Evolutionary conservation across 1,140 invertebrate species (phyloP), one percentile per base, ranked within the genome.

Genomic region (Euwallacea similis): DNA sequence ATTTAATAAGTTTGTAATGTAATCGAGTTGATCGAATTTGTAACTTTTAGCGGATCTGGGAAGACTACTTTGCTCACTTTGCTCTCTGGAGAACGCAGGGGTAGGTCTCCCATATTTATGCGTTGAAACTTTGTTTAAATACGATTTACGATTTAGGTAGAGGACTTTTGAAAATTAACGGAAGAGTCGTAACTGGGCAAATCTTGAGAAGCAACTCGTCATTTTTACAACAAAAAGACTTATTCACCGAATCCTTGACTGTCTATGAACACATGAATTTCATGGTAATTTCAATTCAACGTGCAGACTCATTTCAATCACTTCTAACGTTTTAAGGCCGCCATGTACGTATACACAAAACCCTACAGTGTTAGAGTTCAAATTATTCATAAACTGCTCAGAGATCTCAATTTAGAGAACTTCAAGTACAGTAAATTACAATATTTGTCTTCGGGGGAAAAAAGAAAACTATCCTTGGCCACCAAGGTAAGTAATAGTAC

Each of bases 401-500:
- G 70, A 7, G 66, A 87, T 84, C 85, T 86, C 16, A 83, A 85
- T 59, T 82, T 88, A 44, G 87, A 87, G 83, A 85, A 86, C 83
- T 84, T 87, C 76, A 83, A 83, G 15, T 76, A 83, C 44, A 83
- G 84, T 3, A 82, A 78, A 8, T 80, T 78, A n/a, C 54, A 74
- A 69, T 53, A 73, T 15, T 73, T 75, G 74, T 97, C 94, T 2
- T 93, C 94, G 2, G 96, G 96, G 0, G 95, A 98, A 80, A 88
- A 88, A 76, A 95, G 95, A 80, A 85, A 93, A 75, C 84, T 97
- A 7, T 88, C 93, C 0, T 86, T 97, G 74, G 95, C 93, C 50
- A 90, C 63, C 21, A 73, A 72, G 53, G 76, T 77, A 75, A 55
- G 58, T 60, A 50, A 50, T 2, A 50, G 46, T 11, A 50, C 13